Evolutionary conservation across 2,797 vertebrate genomes (phyloP).

Genomic region (Sebastes miniatus): DNA sequence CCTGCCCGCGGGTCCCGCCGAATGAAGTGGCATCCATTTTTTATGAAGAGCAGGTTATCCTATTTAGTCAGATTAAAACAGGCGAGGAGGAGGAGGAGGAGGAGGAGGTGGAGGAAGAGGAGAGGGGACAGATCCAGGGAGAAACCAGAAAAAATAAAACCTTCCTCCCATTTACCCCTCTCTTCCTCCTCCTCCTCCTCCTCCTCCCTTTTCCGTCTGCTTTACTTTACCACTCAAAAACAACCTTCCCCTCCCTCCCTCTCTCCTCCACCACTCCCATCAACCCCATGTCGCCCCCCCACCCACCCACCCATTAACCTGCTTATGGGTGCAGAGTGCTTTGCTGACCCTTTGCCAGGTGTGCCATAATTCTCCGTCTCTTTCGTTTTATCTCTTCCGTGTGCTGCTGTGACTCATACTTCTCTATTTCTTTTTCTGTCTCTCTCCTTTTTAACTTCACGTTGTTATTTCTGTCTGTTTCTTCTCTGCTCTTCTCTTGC

Average conservation of each 20-base stretch:
- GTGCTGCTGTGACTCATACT: background rate
- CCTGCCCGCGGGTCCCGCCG: slow-evolving; percentile 64
- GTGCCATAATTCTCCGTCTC: slow-evolving; percentile 13
- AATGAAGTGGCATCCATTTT: slow-evolving; percentile 80
- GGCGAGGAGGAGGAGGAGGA: slow-evolving; percentile 46
- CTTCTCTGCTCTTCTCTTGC: background rate
- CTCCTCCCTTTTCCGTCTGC: slow-evolving; percentile 7
- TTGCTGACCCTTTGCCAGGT: slow-evolving; percentile 71
- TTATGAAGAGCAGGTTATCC: slow-evolving; percentile 81
- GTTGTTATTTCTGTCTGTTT: background rate
- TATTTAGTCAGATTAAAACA: slow-evolving; percentile 82
- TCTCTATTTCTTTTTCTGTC: background rate
- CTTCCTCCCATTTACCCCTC: slow-evolving; percentile 33
- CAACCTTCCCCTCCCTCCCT: slow-evolving; percentile 17
- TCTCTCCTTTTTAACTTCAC: background rate
- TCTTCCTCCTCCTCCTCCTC: background rate
- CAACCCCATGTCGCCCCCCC: slow-evolving; percentile 17
- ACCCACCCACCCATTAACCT: slow-evolving; percentile 68
- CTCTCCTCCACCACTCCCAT: slow-evolving; percentile 23
- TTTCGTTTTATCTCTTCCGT: background rate
- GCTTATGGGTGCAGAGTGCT: slow-evolving; percentile 66
- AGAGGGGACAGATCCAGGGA: slow-evolving; percentile 32
- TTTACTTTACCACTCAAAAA: slow-evolving; percentile 60
- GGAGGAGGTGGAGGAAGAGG: slow-evolving; percentile 41
- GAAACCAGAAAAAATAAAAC: slow-evolving; percentile 47